These are phyloP conservation scores for Fulica atra DNA, from an alignment of 2,113 vertebrate genomes.

Conservation along the genomic window DNA sequence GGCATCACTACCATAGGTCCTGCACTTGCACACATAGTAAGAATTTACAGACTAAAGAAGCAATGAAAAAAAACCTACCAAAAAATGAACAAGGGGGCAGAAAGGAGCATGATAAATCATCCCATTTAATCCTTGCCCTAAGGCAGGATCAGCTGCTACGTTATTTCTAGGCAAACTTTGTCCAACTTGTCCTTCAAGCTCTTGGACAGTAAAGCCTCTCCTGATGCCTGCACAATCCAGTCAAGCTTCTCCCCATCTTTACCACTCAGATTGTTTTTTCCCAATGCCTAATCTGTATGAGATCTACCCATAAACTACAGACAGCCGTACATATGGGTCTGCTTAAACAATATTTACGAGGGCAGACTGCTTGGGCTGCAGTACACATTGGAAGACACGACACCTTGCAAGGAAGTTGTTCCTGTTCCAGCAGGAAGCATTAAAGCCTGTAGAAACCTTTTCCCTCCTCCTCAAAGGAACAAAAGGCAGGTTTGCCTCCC, in stretches of 20 bases:
- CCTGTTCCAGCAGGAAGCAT: neutral
- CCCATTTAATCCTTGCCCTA: neutral
- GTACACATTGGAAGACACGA: neutral
- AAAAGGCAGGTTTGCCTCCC: neutral
- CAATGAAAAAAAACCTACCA: neutral
- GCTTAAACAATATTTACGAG: neutral
- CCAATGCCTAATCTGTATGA: rapidly evolving
- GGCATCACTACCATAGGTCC: neutral
- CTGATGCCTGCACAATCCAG: neutral
- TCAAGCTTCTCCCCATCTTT: neutral
- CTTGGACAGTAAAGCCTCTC: neutral
- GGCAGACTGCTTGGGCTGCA: neutral
- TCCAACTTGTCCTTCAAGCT: neutral
- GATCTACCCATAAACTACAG: neutral
- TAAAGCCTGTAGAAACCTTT: neutral
- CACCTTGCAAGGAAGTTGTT: neutral
- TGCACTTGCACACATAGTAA: neutral
- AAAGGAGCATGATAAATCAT: neutral
- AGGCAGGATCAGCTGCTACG: neutral
- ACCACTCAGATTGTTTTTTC: neutral
- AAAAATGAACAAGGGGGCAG: neutral
- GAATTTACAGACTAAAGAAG: neutral
- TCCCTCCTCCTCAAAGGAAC: neutral
- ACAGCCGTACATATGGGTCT: neutral
- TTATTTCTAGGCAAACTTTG: neutral